A percentile compares a stretch with the other conserved stretches of the same genome.
phyloP scores from a whole-genome alignment of 2,113 vertebrate genomes.

The Sapajus apella region DNA sequence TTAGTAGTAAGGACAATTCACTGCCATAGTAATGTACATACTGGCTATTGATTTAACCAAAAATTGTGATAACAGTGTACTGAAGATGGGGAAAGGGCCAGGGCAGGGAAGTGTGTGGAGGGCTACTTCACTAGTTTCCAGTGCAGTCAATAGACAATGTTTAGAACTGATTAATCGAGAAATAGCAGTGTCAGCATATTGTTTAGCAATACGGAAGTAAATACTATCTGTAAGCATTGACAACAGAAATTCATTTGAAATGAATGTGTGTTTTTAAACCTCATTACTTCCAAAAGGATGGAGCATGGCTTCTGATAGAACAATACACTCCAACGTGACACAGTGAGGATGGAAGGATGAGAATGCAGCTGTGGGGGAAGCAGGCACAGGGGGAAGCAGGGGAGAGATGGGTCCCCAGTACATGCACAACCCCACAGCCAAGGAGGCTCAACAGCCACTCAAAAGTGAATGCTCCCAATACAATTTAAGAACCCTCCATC shows the following conservation, averaged over 20 bases:
- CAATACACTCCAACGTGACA: background rate
- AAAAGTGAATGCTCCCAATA: background rate
- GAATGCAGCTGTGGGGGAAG: background rate
- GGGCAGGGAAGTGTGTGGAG: background rate
- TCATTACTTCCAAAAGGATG: background rate
- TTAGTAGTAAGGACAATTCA: background rate
- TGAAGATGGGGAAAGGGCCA: background rate
- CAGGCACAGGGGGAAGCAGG: accelerated
- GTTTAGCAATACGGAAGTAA: background rate
- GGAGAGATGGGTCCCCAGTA: background rate
- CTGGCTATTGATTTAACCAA: slow-evolving; percentile 4
- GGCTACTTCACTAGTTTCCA: background rate
- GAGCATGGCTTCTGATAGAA: background rate
- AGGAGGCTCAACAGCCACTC: background rate
- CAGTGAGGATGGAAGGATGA: background rate
- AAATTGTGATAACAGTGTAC: background rate
- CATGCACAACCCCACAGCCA: background rate
- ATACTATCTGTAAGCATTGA: background rate
- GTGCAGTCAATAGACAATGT: background rate
- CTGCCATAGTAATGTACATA: background rate
- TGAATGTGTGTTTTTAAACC: slow-evolving; percentile 6
- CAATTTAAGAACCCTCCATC: background rate
- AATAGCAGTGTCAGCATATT: background rate
- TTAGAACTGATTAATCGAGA: background rate
- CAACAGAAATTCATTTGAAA: background rate